These are phyloP conservation scores for Eulithis prunata DNA, from an alignment of 2,888 invertebrate species.

Conservation along the genomic window DNA sequence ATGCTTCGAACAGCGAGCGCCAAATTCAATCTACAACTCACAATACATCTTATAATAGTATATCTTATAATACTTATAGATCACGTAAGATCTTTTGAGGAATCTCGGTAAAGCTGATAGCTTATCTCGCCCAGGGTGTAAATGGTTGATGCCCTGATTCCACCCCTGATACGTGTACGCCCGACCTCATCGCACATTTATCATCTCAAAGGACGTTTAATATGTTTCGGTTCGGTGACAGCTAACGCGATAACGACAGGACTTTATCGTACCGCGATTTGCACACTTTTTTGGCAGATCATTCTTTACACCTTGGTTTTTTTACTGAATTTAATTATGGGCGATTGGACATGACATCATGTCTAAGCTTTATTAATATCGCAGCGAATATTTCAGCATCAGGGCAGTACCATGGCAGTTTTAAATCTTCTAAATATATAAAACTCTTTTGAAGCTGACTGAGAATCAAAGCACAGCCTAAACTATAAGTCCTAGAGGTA, in stretches of 20 bases:
- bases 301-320: constrained; percentile 27
- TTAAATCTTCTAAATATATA: too few species aligned
- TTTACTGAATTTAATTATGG: constrained; percentile 29
- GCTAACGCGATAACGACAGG: constrained; percentile 60
- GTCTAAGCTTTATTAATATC: constrained; percentile 2
- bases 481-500: too few species aligned
- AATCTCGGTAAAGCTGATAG: background rate
- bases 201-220: constrained; percentile 78
- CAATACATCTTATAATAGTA: too few species aligned
- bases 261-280: constrained; percentile 50
- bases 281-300: constrained; percentile 46
- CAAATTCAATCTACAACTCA: too few species aligned
- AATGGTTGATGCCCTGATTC: constrained; percentile 13
- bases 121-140: constrained; percentile 13
- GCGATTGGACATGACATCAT: constrained; percentile 24
- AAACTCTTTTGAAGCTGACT: too few species aligned
- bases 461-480: too few species aligned
- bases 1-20: too few species aligned
- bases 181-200: constrained; percentile 72
- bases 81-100: background rate
- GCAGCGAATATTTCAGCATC: constrained; percentile 1
- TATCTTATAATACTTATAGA: too few species aligned
- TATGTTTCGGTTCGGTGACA: constrained; percentile 77
- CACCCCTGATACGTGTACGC: constrained; percentile 50
- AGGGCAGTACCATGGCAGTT: background rate